Conservation (phyloP, 2,888 invertebrate species). For the Apeira syringaria region DNA sequence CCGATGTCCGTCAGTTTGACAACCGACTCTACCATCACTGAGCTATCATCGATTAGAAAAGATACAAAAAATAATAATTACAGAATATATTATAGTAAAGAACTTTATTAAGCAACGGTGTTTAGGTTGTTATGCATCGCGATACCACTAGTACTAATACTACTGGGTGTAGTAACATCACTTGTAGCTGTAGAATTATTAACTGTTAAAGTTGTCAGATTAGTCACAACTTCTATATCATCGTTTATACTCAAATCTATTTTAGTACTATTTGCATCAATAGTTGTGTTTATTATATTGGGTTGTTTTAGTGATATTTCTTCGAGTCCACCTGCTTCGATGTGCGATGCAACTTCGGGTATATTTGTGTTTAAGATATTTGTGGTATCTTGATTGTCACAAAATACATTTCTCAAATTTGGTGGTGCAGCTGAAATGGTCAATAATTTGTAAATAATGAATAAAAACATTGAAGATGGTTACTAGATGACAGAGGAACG, state of each 20-base stretch:
- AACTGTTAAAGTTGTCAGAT: background rate
- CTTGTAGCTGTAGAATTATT: background rate
- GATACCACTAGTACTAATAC: background rate
- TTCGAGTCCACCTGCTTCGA: background rate
- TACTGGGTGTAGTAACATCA: background rate
- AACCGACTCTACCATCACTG: too few relatives aligned
- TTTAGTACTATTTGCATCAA: background rate
- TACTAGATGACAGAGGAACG: too few relatives aligned
- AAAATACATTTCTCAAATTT: slow-evolving; percentile 8
- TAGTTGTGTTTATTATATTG: background rate
- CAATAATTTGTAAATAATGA: too few relatives aligned
- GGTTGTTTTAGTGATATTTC: slow-evolving; percentile 6
- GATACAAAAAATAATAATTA: too few relatives aligned
- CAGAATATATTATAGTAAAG: too few relatives aligned
- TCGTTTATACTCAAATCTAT: background rate
- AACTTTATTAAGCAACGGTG: slow-evolving; percentile 10
- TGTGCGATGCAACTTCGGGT: background rate
- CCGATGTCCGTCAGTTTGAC: too few relatives aligned
- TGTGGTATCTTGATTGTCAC: slow-evolving; percentile 2
- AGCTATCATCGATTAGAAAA: too few relatives aligned
- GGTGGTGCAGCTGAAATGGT: slow-evolving; percentile 3
- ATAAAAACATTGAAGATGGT: too few relatives aligned
- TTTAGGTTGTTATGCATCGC: background rate
- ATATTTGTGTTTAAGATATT: background rate
- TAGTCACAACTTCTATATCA: slow-evolving; percentile 1